A percentile compares a stretch with the other conserved stretches of the same genome.
Evolutionary conservation across 2,888 invertebrate genomes (phyloP).

Genomic region (Atrina japonica): DNA sequence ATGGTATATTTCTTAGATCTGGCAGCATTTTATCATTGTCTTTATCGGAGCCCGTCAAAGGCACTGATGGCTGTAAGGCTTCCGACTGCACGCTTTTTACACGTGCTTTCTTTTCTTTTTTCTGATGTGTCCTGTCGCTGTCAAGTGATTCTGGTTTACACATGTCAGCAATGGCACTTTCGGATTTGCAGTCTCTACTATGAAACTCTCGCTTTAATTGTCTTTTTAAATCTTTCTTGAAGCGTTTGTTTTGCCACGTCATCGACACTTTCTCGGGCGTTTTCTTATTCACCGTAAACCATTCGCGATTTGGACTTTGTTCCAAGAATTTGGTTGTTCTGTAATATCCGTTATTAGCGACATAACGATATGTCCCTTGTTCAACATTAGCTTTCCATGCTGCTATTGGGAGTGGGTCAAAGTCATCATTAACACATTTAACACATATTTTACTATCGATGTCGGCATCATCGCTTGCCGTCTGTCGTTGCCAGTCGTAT

Average conservation of each 20-base stretch:
- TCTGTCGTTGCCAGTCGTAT: too few species aligned
- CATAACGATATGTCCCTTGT: conserved; percentile 72
- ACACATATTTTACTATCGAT: conserved; percentile 52
- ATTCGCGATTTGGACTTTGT: conserved; percentile 57
- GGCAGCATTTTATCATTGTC: conserved; percentile 52
- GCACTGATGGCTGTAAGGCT: background rate
- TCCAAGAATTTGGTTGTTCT: conserved; percentile 66
- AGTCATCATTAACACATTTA: conserved; percentile 65
- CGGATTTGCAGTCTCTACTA: conserved; percentile 10
- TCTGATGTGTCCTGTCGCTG: background rate
- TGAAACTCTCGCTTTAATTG: conserved; percentile 58
- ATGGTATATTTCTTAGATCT: conserved; percentile 37
- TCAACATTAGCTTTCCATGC: conserved; percentile 73
- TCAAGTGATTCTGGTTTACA: background rate
- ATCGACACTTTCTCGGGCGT: conserved; percentile 56
- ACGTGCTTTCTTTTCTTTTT: background rate
- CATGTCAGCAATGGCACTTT: background rate
- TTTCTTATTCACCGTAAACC: conserved; percentile 57
- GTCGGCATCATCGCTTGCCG: conserved; percentile 32
- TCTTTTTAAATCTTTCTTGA: conserved; percentile 65
- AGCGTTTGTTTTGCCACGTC: conserved; percentile 60
- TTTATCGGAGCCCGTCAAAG: conserved; percentile 15
- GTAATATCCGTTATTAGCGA: conserved; percentile 72
- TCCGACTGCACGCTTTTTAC: conserved; percentile 8
- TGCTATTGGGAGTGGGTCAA: conserved; percentile 51